These are phyloP conservation scores for Caenorhabditis imperialis DNA, from an alignment of 2,888 invertebrate species.

Conservation along the genomic window DNA sequence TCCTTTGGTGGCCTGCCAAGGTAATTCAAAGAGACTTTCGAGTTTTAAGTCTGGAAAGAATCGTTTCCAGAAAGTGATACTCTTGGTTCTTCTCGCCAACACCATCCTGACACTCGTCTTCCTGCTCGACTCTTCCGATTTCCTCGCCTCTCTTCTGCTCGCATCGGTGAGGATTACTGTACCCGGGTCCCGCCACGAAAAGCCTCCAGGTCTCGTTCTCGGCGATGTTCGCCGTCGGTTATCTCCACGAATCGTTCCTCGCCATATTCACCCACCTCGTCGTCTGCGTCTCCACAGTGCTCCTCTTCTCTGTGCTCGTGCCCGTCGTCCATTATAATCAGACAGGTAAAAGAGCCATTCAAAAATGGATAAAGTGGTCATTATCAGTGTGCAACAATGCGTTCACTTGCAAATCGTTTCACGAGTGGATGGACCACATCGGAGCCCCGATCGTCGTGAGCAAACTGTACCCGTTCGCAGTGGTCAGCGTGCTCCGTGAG, in stretches of 20 bases:
- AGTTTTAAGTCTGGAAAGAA: not conserved
- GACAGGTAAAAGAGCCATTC: not conserved
- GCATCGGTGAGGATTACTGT: conserved; percentile 18
- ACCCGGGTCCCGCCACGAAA: not conserved
- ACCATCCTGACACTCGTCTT: not conserved
- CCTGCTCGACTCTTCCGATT: conserved; percentile 1
- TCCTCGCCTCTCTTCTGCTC: conserved; percentile 6
- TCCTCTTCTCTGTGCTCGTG: not conserved
- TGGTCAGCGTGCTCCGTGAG: conserved; percentile 3
- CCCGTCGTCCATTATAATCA: conserved; percentile 4
- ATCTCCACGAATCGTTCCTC: conserved; percentile 7
- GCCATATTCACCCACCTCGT: conserved; percentile 17
- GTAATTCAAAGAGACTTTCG: conserved; percentile 3
- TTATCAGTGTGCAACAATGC: conserved; percentile 13
- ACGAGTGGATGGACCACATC: conserved; percentile 5
- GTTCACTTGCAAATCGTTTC: conserved; percentile 2
- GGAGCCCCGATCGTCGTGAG: not conserved
- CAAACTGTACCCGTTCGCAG: not conserved
- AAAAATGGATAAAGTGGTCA: too few species aligned
- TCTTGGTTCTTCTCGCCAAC: conserved; percentile 1
- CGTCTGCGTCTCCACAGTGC: conserved; percentile 1
- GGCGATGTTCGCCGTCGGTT: conserved; percentile 11
- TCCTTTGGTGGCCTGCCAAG: conserved; percentile 20
- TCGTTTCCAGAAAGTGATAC: conserved; percentile 11
- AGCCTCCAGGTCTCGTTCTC: conserved; percentile 10